phyloP scores from a whole-genome alignment of 2,113 vertebrate genomes.

The Microtus richardsoni region DNA sequence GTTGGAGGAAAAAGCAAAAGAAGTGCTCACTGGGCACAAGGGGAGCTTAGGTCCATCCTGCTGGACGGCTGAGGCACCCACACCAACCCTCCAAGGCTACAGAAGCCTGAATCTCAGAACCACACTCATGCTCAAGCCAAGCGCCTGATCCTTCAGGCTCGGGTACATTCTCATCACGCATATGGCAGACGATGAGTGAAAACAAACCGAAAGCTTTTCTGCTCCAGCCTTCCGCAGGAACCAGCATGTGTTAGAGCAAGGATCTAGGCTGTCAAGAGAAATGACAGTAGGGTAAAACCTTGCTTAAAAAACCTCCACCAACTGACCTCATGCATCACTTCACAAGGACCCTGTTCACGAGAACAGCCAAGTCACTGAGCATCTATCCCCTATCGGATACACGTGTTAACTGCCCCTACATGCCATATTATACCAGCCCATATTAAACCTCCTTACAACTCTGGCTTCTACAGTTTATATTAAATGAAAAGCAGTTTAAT shows the following conservation, averaged over 20 bases:
- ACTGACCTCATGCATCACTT: conserved; percentile 31
- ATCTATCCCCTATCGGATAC: background rate
- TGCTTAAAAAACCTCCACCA: background rate
- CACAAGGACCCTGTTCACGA: conserved; percentile 16
- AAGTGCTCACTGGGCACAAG: background rate
- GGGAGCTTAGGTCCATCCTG: background rate
- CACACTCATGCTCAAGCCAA: conserved; percentile 14
- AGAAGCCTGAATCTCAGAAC: background rate
- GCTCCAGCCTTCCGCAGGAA: background rate
- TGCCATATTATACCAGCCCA: background rate
- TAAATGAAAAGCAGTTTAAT: conserved; percentile 47
- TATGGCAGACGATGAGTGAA: background rate
- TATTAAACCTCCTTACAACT: background rate
- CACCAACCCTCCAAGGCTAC: background rate
- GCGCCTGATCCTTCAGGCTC: background rate
- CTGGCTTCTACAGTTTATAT: background rate
- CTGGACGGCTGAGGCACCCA: background rate
- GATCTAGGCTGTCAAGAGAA: background rate
- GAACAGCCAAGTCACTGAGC: background rate
- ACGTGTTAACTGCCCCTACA: fast-evolving
- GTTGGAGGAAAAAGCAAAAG: background rate
- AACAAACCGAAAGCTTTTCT: background rate
- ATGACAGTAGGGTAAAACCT: background rate
- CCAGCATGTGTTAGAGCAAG: background rate
- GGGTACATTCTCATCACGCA: background rate